Evolutionary conservation across 2,888 invertebrate genomes (phyloP).

Genomic region (Microplitis deprimator): DNA sequence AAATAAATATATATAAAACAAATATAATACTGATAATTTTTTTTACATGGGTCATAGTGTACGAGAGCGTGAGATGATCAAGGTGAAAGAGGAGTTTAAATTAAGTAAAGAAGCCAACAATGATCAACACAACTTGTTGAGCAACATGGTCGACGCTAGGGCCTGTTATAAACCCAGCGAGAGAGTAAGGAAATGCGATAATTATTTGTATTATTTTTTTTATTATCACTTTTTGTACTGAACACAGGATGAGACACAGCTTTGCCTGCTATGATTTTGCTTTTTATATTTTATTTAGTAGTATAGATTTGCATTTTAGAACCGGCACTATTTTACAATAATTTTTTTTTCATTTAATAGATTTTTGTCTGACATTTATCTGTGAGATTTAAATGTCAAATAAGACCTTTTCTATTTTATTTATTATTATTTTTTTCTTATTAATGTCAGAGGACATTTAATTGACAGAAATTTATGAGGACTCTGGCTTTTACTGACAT

Average conservation of each 20-base stretch:
- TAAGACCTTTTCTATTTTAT: not conserved
- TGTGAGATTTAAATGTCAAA: not conserved
- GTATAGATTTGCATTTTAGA: not conserved
- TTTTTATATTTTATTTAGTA: constrained; percentile 3
- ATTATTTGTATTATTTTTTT: constrained; percentile 22
- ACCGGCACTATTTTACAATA: constrained; percentile 11
- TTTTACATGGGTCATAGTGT: constrained; percentile 48
- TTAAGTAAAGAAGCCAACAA: constrained; percentile 60
- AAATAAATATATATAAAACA: not conserved
- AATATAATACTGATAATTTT: constrained; percentile 9
- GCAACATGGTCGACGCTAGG: constrained; percentile 69
- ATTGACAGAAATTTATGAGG: not conserved
- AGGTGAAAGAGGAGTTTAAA: constrained; percentile 60
- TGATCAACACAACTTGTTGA: constrained; percentile 64
- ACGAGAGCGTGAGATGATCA: constrained; percentile 56
- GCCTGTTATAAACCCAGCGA: constrained; percentile 71
- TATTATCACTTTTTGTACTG: not conserved
- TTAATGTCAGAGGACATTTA: not conserved
- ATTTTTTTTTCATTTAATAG: constrained; percentile 27
- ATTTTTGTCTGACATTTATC: constrained; percentile 26
- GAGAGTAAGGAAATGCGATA: constrained; percentile 62
- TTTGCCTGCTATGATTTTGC: constrained; percentile 18
- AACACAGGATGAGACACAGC: not conserved
- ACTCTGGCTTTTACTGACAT: not conserved
- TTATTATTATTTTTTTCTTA: not conserved